Conservation (phyloP, 2,888 invertebrate genomes). For the Tolmerus cingulatus region DNA sequence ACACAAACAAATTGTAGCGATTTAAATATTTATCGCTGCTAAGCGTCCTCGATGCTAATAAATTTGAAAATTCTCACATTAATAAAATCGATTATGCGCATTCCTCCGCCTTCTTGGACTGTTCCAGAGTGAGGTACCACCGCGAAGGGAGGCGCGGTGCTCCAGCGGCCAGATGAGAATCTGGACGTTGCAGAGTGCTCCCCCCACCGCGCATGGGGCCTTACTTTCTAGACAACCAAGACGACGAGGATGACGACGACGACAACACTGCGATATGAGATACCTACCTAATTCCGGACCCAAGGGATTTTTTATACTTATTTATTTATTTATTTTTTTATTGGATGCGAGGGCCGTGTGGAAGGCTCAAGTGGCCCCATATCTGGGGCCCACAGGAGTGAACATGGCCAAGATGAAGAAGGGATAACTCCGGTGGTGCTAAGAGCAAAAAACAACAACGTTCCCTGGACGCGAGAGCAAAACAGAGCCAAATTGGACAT, state of each 20-base stretch:
- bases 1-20: conserved; percentile 37
- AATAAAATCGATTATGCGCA: conserved; percentile 51
- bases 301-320: neutral
- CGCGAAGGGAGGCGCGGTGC: neutral
- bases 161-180: neutral
- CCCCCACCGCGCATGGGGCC: neutral
- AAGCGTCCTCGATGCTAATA: conserved; percentile 52
- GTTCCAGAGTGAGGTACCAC: neutral
- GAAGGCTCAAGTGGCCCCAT: conserved; percentile 14
- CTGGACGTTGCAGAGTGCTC: neutral
- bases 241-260: conserved; percentile 1
- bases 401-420: conserved; percentile 25
- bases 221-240: conserved; percentile 21
- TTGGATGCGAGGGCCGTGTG: neutral
- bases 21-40: conserved; percentile 41
- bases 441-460: conserved; percentile 19
- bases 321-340: no score
- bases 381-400: conserved; percentile 39
- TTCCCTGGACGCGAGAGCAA: neutral
- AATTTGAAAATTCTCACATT: conserved; percentile 58
- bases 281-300: conserved; percentile 27
- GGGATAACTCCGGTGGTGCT: conserved; percentile 28
- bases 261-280: neutral
- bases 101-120: neutral
- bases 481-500: conserved; percentile 43